Conservation (phyloP, 2,888 invertebrate species). For the Cataglyphis livida region DNA sequence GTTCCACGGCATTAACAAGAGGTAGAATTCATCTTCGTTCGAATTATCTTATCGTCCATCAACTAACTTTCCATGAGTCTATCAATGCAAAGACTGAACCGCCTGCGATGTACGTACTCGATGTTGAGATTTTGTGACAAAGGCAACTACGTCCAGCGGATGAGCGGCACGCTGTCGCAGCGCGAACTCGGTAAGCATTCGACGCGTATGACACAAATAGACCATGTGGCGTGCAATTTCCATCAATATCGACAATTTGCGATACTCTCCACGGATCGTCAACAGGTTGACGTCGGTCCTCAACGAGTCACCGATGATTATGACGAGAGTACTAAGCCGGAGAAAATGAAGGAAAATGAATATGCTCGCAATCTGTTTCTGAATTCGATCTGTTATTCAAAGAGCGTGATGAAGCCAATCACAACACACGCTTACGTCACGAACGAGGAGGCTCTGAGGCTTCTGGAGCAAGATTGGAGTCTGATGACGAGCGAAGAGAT, state of each 20-base stretch:
- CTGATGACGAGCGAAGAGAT: neutral
- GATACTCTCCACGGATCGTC: no score
- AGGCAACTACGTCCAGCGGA: no score
- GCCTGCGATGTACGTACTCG: neutral
- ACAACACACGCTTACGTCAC: neutral
- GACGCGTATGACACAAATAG: neutral
- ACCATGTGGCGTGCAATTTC: neutral
- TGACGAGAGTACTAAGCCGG: neutral
- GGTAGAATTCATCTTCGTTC: neutral
- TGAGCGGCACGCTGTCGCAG: no score
- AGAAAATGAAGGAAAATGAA: neutral
- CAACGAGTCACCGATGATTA: no score
- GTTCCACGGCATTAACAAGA: neutral
- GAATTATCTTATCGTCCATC: neutral
- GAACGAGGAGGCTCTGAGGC: neutral
- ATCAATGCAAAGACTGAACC: neutral
- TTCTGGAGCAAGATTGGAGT: slow-evolving; percentile 3
- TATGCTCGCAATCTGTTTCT: slow-evolving; percentile 18
- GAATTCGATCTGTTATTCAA: neutral
- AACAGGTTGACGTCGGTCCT: neutral
- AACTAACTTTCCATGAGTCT: neutral
- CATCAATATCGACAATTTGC: neutral
- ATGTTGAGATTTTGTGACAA: neutral
- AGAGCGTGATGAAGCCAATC: neutral
- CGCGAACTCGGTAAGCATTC: neutral